Evolutionary conservation across 1,140 invertebrate species (phyloP), one percentile per base, ranked within the genome.

Genomic region (Ceratosolen solmsi): DNA sequence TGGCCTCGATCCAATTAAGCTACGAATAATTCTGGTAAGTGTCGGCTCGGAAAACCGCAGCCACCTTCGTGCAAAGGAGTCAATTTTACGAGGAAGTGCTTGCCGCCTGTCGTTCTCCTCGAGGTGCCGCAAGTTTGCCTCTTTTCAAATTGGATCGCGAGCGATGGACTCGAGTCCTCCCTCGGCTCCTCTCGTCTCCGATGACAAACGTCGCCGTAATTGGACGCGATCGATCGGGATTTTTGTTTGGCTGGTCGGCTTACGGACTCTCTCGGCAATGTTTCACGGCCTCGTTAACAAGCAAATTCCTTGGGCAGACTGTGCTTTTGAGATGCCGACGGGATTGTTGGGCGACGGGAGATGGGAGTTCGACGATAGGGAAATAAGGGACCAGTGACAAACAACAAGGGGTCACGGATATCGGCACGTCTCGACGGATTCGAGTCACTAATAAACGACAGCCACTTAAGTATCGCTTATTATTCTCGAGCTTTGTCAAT

Each of bases 1-100:
- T 33, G 20, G 49, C 63, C 33, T 70, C 76, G 60, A 79, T 79
- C 76, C 63, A 79, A 79, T 79, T 79, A 79, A 36, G 15, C 30
- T 30, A 2, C 25, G 27, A 9, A 60, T 60, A 60, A 9, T n/a
- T n/a, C 58, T 60, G 9, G 54, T 5, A 46, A 46, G 41, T 13
- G 41, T 46, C 41, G 41, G 13, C 7, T 46, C 13, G 41, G 13
- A 54, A 54, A 54, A 22, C 51, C 20, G 51, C 20, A 54, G 51
- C 20, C 58, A 60, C 13, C 58, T 30, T 60, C 11, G 8, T 9
- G 25, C 2, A n/a, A 60, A 60, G 25, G 25, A 60, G 25, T 30
- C 8, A 60, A 60, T 9, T 58, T 17, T 2, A 58, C 3, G 17
- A 25, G 54, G 22, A n/a, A 20, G 27, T 22, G 60, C n/a, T n/a